phyloP scores from a whole-genome alignment of 2,888 invertebrate species.

The Hypolimnas misippus region DNA sequence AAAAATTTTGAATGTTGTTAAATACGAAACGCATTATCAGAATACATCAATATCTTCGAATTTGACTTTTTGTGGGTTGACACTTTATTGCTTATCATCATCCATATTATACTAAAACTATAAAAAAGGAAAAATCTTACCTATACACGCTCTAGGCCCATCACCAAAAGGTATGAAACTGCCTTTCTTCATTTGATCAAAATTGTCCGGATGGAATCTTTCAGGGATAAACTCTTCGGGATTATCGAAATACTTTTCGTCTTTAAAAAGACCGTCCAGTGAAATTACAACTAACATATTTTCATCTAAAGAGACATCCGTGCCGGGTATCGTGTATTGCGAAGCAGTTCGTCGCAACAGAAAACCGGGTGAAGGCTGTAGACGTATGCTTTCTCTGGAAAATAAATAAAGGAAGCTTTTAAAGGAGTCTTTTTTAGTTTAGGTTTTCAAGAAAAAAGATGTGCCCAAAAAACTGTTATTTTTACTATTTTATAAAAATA shows the following conservation, averaged over 20 bases:
- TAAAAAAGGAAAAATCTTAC: constrained; percentile 21
- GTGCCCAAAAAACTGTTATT: too few species aligned
- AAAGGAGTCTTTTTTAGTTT: too few species aligned
- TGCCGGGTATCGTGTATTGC: constrained; percentile 43
- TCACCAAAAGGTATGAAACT: constrained; percentile 46
- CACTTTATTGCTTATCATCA: too few species aligned
- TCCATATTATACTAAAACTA: not conserved
- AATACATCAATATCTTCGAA: too few species aligned
- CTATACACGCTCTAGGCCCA: constrained; percentile 46
- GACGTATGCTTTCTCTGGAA: constrained; percentile 55
- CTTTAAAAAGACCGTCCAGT: constrained; percentile 36
- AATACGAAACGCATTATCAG: too few species aligned
- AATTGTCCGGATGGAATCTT: constrained; percentile 44
- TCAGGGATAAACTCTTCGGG: constrained; percentile 47
- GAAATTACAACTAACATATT: constrained; percentile 41
- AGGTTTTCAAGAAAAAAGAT: too few species aligned
- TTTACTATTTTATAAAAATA: too few species aligned
- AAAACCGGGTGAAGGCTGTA: constrained; percentile 41
- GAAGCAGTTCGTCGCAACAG: constrained; percentile 39
- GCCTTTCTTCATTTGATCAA: constrained; percentile 38
- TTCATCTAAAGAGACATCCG: constrained; percentile 42
- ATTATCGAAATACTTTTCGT: constrained; percentile 45
- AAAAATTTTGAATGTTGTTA: too few species aligned
- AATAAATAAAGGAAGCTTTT: not conserved
- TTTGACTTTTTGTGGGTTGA: too few species aligned